These are phyloP conservation scores for Neostethus bicornis DNA, from an alignment of 2,797 vertebrate species.

Conservation along the genomic window DNA sequence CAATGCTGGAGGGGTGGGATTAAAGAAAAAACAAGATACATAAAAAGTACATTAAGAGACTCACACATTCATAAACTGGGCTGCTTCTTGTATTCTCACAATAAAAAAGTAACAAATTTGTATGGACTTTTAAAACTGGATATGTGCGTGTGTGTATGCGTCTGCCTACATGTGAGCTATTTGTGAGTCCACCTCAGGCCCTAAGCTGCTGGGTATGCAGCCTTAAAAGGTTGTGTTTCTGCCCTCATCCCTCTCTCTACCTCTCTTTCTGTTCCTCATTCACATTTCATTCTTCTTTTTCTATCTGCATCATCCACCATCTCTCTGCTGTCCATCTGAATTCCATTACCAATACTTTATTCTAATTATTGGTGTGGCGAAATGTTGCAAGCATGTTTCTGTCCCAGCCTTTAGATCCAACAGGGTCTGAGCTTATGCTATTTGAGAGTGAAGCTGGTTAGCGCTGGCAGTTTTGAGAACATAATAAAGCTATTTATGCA, in stretches of 20 bases:
- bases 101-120: constrained; percentile 39
- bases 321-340: constrained; percentile 41
- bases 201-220: constrained; percentile 75
- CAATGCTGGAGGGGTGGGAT: constrained; percentile 39
- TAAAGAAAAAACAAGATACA: constrained; percentile 35
- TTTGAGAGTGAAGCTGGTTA: constrained; percentile 75
- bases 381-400: constrained; percentile 46
- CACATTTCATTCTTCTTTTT: constrained; percentile 32
- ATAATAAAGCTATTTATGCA: constrained; percentile 84
- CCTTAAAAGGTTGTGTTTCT: constrained; percentile 84
- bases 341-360: constrained; percentile 57
- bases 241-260: constrained; percentile 56
- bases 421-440: constrained; percentile 71
- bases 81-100: constrained; percentile 39
- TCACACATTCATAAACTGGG: constrained; percentile 41
- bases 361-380: constrained; percentile 50
- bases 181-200: constrained; percentile 77
- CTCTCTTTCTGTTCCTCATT: constrained; percentile 17
- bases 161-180: constrained; percentile 74
- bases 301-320: constrained; percentile 35
- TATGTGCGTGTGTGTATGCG: constrained; percentile 24
- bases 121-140: constrained; percentile 32
- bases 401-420: constrained; percentile 52
- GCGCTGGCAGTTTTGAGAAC: constrained; percentile 73
- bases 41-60: constrained; percentile 52